Evolutionary conservation across 2,113 vertebrate species (phyloP), one percentile per base, ranked within the genome.

Genomic region (Gavialis gangeticus): DNA sequence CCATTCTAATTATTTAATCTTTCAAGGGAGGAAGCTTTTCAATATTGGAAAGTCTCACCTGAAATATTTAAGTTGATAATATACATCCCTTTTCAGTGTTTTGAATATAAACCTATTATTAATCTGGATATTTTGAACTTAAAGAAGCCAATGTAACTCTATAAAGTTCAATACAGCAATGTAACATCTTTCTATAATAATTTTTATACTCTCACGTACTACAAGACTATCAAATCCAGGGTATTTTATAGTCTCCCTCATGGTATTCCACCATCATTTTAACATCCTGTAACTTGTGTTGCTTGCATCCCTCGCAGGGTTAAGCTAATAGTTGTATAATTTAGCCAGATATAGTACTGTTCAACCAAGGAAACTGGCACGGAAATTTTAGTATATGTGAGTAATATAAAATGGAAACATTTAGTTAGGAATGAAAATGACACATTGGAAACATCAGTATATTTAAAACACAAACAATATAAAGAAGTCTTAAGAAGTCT

Each of bases 1-100:
- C 16, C 84, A 15, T 79, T 87, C 28, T 82, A 90, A 92, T 93
- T 88, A 87, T 92, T 94, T 91, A 93, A 71, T 94, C n/a, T 89
- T 93, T 76, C 75, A 96, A 80, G n/a, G 34, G 84, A 93, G 22
- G 12, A 12, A 89, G n/a, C 10, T 85, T 79, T 76, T 30, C 83
- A 90, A 27, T 63, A 12, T 69, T 87, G 64, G 56, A 67, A 93
- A 93, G 60, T 91, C 59, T 3, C 84, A 10, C 2, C 88, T 94
- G 64, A 94, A 95, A 96, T 9, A 46, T 91, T 73, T 78, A 90
- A 79, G 22, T 60, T 86, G 75, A 22, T 89, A 10, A 79, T 91
- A 71, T 63, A 85, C 56, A 34, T 1, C 59, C 6, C 37, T 67
- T 58, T 14, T 10, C 16, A 76, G 12, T 57, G 2, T 60, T 92